These are phyloP conservation scores for Penaeus chinensis DNA, from an alignment of 1,140 invertebrate genomes.

Conservation along the genomic window DNA sequence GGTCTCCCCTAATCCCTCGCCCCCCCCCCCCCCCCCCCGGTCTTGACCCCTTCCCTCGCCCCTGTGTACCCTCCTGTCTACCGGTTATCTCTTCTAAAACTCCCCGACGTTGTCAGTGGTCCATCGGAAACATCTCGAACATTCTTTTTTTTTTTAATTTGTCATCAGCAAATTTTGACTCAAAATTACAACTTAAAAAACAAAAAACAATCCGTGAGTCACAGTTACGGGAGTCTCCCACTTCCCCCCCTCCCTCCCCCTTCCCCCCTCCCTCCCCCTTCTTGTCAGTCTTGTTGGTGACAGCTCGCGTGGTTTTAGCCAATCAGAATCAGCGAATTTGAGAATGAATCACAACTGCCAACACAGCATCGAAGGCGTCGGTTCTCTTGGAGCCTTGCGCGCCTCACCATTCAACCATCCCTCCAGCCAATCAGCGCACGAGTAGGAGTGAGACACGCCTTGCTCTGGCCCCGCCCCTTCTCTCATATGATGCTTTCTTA, in stretches of 20 bases:
- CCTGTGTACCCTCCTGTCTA: neutral
- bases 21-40: neutral
- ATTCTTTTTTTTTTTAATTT: too few relatives aligned
- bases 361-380: slow-evolving; percentile 40
- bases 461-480: slow-evolving; percentile 39
- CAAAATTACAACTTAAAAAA: neutral
- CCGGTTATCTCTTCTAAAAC: too few relatives aligned
- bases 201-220: neutral
- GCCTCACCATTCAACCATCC: slow-evolving; percentile 55
- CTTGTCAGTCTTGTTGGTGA: neutral
- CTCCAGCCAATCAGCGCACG: slow-evolving; percentile 45
- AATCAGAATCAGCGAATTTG: slow-evolving; percentile 47
- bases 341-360: slow-evolving; percentile 32
- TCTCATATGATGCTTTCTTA: slow-evolving; percentile 36
- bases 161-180: too few relatives aligned
- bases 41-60: neutral
- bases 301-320: slow-evolving; percentile 39
- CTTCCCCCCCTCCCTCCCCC: neutral
- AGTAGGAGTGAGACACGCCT: slow-evolving; percentile 59
- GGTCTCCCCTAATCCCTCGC: neutral
- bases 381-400: slow-evolving; percentile 52
- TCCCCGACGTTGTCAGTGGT: too few relatives aligned
- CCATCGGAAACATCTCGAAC: too few relatives aligned
- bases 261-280: neutral
- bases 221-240: neutral